phyloP scores from a whole-genome alignment of 2,797 vertebrate species.

The Xerus rutilus region DNA sequence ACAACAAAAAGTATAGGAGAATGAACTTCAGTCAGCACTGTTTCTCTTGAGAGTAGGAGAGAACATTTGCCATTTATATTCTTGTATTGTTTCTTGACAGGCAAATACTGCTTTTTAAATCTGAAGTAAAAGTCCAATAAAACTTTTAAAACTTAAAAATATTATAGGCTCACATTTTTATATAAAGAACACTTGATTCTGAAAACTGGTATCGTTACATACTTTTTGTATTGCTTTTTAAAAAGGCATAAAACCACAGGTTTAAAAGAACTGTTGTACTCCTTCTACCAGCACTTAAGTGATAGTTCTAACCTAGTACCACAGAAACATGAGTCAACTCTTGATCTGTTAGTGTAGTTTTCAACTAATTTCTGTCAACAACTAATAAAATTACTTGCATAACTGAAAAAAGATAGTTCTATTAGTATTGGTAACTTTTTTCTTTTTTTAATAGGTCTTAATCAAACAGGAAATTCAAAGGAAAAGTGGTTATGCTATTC shows the following conservation, averaged over 20 bases:
- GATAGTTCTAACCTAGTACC: not conserved
- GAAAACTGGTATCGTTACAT: not conserved
- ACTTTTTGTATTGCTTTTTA: not conserved
- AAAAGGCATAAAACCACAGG: not conserved
- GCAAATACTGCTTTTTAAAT: not conserved
- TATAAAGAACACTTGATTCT: not conserved
- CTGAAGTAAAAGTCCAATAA: not conserved
- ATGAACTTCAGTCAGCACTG: not conserved
- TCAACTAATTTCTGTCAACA: constrained; percentile 29
- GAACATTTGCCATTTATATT: not conserved
- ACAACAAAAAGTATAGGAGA: not conserved
- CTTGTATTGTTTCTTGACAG: not conserved
- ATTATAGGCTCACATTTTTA: not conserved
- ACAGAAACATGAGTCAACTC: not conserved
- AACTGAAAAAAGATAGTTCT: not conserved
- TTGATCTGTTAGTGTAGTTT: not conserved
- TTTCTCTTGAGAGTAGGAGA: not conserved
- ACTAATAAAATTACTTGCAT: not conserved
- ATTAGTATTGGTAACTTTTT: not conserved
- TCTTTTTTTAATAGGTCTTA: constrained; percentile 90
- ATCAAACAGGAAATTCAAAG: constrained; percentile 99
- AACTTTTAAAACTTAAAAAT: not conserved
- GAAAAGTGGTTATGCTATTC: constrained; percentile 98
- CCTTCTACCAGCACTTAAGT: not conserved
- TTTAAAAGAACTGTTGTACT: not conserved